These are phyloP conservation scores for Tinea pellionella DNA, from an alignment of 2,888 invertebrate species.

Conservation along the genomic window DNA sequence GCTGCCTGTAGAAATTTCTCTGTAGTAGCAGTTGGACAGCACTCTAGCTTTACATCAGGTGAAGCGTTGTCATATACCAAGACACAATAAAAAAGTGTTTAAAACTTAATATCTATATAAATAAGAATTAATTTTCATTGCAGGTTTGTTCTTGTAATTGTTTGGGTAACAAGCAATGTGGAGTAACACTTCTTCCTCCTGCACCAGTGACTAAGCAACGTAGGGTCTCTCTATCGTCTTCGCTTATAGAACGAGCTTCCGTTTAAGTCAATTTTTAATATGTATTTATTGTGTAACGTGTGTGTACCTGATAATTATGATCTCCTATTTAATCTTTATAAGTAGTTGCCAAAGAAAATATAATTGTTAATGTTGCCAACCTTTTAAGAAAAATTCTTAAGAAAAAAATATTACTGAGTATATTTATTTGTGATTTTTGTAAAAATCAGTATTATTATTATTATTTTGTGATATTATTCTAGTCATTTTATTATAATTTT, in stretches of 20 bases:
- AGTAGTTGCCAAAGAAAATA: too few species aligned
- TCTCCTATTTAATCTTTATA: too few species aligned
- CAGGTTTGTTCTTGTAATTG: conserved; percentile 66
- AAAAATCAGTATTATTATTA: not conserved
- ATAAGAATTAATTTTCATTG: not conserved
- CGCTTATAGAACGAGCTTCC: conserved; percentile 34
- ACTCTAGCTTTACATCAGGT: too few species aligned
- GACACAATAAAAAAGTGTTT: too few species aligned
- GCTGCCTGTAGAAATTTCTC: too few species aligned
- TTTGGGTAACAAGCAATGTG: conserved; percentile 60
- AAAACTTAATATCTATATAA: too few species aligned
- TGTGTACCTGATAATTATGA: too few species aligned
- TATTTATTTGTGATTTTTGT: not conserved
- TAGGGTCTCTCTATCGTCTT: conserved; percentile 29
- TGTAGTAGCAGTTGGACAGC: too few species aligned
- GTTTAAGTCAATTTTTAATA: conserved; percentile 32
- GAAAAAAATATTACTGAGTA: not conserved
- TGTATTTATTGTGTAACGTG: not conserved
- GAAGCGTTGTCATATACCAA: too few species aligned
- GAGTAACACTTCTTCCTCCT: conserved; percentile 36
- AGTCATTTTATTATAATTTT: not conserved
- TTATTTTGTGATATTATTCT: conserved; percentile 1
- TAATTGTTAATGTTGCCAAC: not conserved
- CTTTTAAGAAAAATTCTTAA: not conserved
- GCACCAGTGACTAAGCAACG: conserved; percentile 15